Percentiles rank a stretch among this genome's conserved stretches.
phyloP scores from a whole-genome alignment of 2,888 invertebrate species.

The Philonicus albiceps region DNA sequence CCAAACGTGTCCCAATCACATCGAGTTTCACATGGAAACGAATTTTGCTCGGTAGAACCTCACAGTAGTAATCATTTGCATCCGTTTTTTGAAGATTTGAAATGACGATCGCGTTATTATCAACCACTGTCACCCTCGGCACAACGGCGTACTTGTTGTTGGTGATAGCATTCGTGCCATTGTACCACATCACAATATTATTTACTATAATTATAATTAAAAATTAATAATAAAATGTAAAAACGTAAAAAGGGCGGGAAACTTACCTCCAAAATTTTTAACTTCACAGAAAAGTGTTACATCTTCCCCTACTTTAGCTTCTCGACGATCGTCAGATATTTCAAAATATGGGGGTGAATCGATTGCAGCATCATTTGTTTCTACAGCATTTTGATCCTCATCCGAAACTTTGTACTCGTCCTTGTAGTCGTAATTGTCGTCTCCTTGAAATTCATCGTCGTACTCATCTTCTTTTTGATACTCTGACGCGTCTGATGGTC shows the following conservation, averaged over 20 bases:
- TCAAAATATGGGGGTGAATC: constrained; percentile 54
- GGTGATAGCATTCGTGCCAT: constrained; percentile 52
- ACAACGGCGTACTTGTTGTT: constrained; percentile 52
- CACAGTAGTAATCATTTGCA: constrained; percentile 56
- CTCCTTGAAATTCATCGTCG: constrained; percentile 25
- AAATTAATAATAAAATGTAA: neutral
- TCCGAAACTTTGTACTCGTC: neutral
- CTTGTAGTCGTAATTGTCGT: neutral
- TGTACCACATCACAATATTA: constrained; percentile 59
- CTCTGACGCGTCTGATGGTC: neutral
- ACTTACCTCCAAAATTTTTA: constrained; percentile 53
- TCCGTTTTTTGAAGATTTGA: constrained; percentile 53
- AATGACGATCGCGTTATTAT: constrained; percentile 56
- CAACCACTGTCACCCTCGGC: constrained; percentile 53
- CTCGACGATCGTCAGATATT: constrained; percentile 49
- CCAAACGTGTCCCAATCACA: constrained; percentile 50
- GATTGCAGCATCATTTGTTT: constrained; percentile 42
- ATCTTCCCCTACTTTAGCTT: constrained; percentile 54
- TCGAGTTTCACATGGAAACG: constrained; percentile 51
- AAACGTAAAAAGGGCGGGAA: neutral
- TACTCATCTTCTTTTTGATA: neutral
- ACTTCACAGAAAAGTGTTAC: constrained; percentile 57
- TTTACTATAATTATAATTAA: constrained; percentile 50
- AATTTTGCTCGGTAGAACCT: constrained; percentile 55
- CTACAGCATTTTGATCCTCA: neutral